Evolutionary conservation across 2,888 invertebrate species (phyloP), one percentile per base, ranked within the genome.

Genomic region (Endotricha flammealis): DNA sequence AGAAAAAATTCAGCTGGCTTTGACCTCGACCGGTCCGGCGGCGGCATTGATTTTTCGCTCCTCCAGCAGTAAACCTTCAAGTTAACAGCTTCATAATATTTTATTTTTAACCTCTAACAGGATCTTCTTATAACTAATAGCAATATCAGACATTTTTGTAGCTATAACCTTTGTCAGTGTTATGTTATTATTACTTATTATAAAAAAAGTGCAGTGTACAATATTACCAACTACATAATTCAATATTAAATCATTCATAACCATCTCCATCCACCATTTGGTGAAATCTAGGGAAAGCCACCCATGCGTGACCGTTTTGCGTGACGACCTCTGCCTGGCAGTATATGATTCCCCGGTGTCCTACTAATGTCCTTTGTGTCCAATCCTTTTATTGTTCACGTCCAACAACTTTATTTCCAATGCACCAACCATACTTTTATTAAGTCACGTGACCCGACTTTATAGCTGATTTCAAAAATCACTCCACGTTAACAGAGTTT

Each of bases 261-360:
- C 47, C 44, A 41, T n/a, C n/a, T n/a, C n/a, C n/a, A n/a, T n/a
- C n/a, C 48, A 35, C 35, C 40, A 36, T 55, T 58, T 58, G 57
- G 57, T 64, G 52, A 63, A 71, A 74, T 68, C 51, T 57, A 61
- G 64, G 65, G 70, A 70, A 73, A 72, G 68, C 14, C 67, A 66
- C 57, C 52, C 60, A 73, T 60, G 71, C 78, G 72, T 78, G 81
- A 74, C 71, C 48, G 63, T 60, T 63, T 79, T 61, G 77, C 78
- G 76, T 80, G 77, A 70, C 73, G 62, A 67, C 50, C 60, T 59
- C 46, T 56, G 49, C 48, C 58, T 55, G 50, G 59, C 54, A 53
- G 52, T 54, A 63, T 53, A 50, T 45, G 58, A 57, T 62, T 62
- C 63, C 59, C 57, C 50, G 44, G 53, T 70, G 66, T 73, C 62